Evolutionary conservation across 2,113 vertebrate species (phyloP).

Genomic region (Phoxinus phoxinus): DNA sequence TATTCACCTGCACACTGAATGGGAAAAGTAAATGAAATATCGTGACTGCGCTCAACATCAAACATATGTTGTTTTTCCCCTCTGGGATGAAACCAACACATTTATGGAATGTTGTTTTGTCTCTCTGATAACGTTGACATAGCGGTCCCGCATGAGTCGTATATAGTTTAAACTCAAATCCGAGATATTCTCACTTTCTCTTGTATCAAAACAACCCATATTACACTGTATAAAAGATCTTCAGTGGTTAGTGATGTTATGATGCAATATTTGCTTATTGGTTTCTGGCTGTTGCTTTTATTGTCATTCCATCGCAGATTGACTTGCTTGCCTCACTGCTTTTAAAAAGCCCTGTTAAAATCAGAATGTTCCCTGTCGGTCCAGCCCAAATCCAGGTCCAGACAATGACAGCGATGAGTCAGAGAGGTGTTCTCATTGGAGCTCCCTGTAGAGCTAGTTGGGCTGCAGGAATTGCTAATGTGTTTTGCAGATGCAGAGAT

Average conservation of each 20-base stretch:
- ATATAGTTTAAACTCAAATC: not conserved
- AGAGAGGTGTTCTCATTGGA: not conserved
- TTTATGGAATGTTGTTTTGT: slow-evolving; percentile 35
- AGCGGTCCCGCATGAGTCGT: not conserved
- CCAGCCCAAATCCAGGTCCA: not conserved
- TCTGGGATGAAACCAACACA: not conserved
- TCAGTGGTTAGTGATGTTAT: not conserved
- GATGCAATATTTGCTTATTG: not conserved
- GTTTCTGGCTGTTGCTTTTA: slow-evolving; percentile 34
- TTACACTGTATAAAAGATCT: not conserved
- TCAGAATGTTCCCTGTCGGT: not conserved
- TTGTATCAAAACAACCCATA: not conserved
- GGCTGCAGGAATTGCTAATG: slow-evolving; percentile 10
- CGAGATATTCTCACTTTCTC: not conserved
- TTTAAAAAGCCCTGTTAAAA: slow-evolving; percentile 11
- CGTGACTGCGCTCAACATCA: not conserved
- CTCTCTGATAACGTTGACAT: slow-evolving; percentile 1
- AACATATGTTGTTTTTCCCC: not conserved
- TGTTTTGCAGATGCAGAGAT: not conserved
- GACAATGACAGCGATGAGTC: not conserved
- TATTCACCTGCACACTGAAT: slow-evolving; percentile 2
- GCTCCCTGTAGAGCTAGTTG: not conserved
- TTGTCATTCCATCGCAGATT: slow-evolving; percentile 32
- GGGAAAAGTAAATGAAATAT: slow-evolving; percentile 25
- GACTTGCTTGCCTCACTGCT: not conserved